Base-by-base conservation (phyloP, 23 tunicate species). In the Styela clava region DNA sequence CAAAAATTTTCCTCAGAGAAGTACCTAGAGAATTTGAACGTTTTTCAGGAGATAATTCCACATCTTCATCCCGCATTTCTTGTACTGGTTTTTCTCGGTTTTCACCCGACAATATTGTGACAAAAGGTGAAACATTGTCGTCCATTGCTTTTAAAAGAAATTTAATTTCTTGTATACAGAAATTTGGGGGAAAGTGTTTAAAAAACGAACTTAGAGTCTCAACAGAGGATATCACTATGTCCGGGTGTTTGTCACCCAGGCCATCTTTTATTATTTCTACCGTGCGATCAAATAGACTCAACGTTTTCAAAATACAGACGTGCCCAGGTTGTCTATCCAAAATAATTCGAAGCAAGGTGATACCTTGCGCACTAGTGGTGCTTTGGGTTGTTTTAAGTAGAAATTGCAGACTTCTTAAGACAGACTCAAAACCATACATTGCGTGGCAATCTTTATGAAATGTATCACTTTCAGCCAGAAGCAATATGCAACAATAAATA, bases 241-340 rank as follows among this genome's bases (percentile, higher is more conserved):
- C 71, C 19, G 71, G 2, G 31, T 67, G 24, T 67, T 67, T 67
- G 31, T 24, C 22, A 0, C 31, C 71, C 22, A 67, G 31, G 24
- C 71, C 71, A 67, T 67, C 71, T 67, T 67, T 67, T 67, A 67
- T 67, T 25, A 67, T 67, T 67, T 67, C 71, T 22, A 67, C 31
- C 0, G 71, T 67, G 23, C 71, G 30, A 29, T 67, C 71, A 29
- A 67, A 29, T 22, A 67, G 22, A 67, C 71, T 67, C 0, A 67
- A 29, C 22, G 71, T 67, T 25, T 29, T 25, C 1, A 67, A 29
- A 22, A 67, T 67, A 0, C 71, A 25, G 22, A 67, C 71, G 0
- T 29, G 30, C 12, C 22, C 71, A 18, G 2, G 30, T 29, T 67
- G 71, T 1, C 31, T 22, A 25, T 67, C 31, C 24, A 67, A 67